These are phyloP conservation scores for Agonopterix arenella DNA, from an alignment of 2,888 invertebrate species.

Conservation along the genomic window DNA sequence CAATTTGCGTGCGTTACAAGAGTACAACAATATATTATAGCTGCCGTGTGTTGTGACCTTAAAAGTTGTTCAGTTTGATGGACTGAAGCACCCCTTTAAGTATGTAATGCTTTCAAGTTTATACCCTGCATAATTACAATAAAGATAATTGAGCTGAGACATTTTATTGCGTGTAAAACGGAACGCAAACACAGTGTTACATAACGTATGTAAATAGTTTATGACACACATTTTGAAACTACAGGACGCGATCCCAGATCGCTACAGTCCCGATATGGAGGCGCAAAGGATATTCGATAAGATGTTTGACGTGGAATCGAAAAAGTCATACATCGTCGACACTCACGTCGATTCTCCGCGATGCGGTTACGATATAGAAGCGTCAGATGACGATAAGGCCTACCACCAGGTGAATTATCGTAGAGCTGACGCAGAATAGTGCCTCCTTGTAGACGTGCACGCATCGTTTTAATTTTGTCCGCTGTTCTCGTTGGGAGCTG, in stretches of 20 bases:
- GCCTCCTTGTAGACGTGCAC: constrained; percentile 71
- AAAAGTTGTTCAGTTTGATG: no score
- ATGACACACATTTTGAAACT: constrained; percentile 64
- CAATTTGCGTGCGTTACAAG: no score
- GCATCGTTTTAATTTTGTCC: constrained; percentile 62
- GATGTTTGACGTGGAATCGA: constrained; percentile 75
- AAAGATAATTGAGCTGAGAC: no score
- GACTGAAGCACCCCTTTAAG: no score
- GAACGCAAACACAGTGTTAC: not conserved
- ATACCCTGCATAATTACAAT: no score
- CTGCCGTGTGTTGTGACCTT: no score
- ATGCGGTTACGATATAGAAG: constrained; percentile 70
- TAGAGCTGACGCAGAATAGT: constrained; percentile 59
- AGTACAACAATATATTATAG: no score
- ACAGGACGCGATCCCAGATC: constrained; percentile 72
- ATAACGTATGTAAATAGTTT: constrained; percentile 22
- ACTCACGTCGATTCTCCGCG: constrained; percentile 64
- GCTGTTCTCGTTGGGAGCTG: constrained; percentile 51
- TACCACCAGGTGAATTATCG: constrained; percentile 69
- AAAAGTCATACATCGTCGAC: constrained; percentile 64
- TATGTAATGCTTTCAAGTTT: no score
- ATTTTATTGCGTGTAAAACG: no score
- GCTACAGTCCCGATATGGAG: constrained; percentile 76
- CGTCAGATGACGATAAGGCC: constrained; percentile 71
- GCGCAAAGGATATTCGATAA: constrained; percentile 76